Evolutionary conservation across 2,888 invertebrate genomes (phyloP).

Genomic region (Ectobius pallidus): DNA sequence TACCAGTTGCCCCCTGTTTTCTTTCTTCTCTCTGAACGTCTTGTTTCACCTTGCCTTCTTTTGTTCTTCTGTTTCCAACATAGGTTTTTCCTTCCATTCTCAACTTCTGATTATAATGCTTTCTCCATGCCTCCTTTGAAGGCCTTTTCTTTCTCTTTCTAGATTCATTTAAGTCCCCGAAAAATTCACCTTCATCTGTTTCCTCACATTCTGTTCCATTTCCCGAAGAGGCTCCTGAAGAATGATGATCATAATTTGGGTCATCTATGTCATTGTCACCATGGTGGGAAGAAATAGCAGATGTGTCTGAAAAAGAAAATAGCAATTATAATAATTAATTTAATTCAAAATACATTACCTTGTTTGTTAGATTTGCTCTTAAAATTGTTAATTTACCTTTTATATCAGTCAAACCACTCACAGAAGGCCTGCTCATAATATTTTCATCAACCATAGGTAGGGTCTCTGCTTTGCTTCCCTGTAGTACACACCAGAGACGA

Average conservation of each 20-base stretch:
- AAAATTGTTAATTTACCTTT: no score
- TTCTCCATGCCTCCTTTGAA: neutral
- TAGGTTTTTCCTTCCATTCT: neutral
- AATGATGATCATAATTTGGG: neutral
- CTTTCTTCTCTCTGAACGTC: neutral
- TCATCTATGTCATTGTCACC: neutral
- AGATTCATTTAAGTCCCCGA: neutral
- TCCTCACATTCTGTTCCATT: neutral
- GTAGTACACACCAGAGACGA: neutral
- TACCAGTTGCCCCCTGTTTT: neutral
- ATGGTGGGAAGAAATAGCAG: neutral
- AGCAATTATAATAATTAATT: neutral
- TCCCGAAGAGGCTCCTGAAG: neutral
- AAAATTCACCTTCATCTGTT: neutral
- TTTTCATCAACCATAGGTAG: no score
- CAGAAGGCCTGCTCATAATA: no score
- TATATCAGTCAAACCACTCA: no score
- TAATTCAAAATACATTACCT: neutral
- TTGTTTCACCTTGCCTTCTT: neutral
- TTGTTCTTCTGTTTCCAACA: neutral
- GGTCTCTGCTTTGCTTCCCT: neutral
- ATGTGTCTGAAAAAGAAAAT: neutral
- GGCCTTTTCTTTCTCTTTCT: neutral
- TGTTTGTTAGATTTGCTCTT: neutral
- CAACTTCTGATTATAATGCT: neutral